Percentiles rank a stretch among this genome's conserved stretches.
phyloP scores from a whole-genome alignment of 2,888 invertebrate genomes.

The Drosophila prolongata region DNA sequence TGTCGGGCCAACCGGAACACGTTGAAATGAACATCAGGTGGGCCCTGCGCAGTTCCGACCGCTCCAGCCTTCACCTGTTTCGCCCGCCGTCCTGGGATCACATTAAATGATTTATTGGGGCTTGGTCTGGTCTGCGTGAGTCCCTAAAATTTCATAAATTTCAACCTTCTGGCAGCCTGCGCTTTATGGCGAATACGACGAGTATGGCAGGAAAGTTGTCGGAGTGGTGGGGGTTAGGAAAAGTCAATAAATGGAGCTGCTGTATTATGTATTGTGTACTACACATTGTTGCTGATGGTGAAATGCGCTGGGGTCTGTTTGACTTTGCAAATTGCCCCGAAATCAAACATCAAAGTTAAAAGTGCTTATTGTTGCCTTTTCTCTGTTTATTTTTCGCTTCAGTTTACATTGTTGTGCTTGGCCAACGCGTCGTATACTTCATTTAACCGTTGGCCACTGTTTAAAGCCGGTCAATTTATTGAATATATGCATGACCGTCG shows the following conservation, averaged over 20 bases:
- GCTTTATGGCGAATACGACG: constrained; percentile 51
- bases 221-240: constrained; percentile 2
- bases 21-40: constrained; percentile 67
- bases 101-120: constrained; percentile 70
- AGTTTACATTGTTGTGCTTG: constrained; percentile 28
- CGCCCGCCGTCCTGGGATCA: constrained; percentile 43
- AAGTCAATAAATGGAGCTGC: constrained; percentile 51
- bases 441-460: constrained; percentile 35
- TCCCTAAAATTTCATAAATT: constrained; percentile 66
- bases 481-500: constrained; percentile 22
- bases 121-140: constrained; percentile 60
- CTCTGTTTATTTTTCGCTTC: constrained; percentile 41
- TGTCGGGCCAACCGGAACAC: constrained; percentile 40
- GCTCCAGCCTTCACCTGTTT: constrained; percentile 9
- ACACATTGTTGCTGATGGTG: constrained; percentile 37
- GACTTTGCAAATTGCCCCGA: constrained; percentile 50
- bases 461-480: constrained; percentile 22
- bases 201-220: constrained; percentile 50
- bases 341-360: constrained; percentile 57
- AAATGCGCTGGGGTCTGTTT: constrained; percentile 33
- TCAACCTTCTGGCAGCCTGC: constrained; percentile 44
- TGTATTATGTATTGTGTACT: constrained; percentile 35
- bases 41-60: constrained; percentile 10
- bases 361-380: constrained; percentile 45
- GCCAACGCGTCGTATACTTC: constrained; percentile 36